Base-by-base conservation (phyloP, 2,113 vertebrate genomes). In the Pongo abelii region DNA sequence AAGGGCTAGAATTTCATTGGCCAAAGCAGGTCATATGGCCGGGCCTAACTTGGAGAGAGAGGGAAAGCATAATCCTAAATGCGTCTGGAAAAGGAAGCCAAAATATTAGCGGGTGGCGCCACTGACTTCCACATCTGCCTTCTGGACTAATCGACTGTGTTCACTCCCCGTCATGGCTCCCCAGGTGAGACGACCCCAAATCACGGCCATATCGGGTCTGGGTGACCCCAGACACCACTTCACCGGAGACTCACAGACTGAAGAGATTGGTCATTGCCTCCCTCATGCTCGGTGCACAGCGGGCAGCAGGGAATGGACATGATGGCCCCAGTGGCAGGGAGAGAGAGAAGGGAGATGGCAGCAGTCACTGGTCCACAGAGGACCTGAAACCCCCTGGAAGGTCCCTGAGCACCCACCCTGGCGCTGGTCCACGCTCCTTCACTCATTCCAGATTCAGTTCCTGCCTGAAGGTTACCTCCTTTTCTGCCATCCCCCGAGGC, bases 241-340 rank as follows among this genome's bases (percentile, higher is more conserved):
- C 57, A 13, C 35, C 57, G 27, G 52, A 35, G 83, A 17, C 9
- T 13, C 70, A 3, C 32, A 20, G 11, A n/a, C 52, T 59, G 59
- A 55, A 46, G 17, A 25, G 30, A 25, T 4, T 16, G 75, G 40
- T 35, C 30, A 9, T 25, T 59, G 59, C 72, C 50, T 88, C 30
- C 12, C 52, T 17, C 11, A 11, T 16, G 3, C 52, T 46, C 20
- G 8, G 0, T 4, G 30, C 4, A 35, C 3, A 13, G 27, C 9
- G 4, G 43, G 27, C 1, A 0, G 46, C 30, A 10, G 9, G 50
- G 12, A 75, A 23, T 40, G 35, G 52, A 89, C 27, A 7, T 8
- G 38, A 46, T 14, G 27, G 43, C 0, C 18, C 32, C 50, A 0
- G 17, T 23, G 4, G 20, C 18, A 4, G 4, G 2, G n/a, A 40